Percentiles rank a stretch among this genome's conserved stretches.
Evolutionary conservation across 2,888 invertebrate genomes (phyloP).

Genomic region (Campoplex capitator): DNA sequence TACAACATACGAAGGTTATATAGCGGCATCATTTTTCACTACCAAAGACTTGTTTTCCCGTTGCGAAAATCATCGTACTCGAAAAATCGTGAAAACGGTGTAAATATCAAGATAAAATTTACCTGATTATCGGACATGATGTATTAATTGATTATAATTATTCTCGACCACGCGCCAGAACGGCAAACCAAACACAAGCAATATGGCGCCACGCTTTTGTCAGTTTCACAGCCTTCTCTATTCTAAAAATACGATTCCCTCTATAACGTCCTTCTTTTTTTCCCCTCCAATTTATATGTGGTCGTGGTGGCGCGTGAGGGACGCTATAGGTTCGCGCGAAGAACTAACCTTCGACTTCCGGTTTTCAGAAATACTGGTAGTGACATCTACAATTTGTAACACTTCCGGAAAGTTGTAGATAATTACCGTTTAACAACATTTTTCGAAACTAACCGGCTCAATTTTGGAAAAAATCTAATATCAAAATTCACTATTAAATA

Average conservation of each 20-base stretch:
- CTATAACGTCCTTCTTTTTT: conserved; percentile 54
- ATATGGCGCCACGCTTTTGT: conserved; percentile 84
- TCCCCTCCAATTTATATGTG: conserved; percentile 1
- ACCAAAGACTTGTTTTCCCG: neutral
- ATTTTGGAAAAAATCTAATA: neutral
- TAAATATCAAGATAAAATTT: conserved; percentile 62
- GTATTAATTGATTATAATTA: conserved; percentile 76
- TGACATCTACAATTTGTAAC: conserved; percentile 27
- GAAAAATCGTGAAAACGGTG: neutral
- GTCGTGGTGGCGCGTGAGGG: conserved; percentile 1
- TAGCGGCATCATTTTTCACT: conserved; percentile 62
- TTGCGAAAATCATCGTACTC: neutral
- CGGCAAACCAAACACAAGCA: conserved; percentile 84
- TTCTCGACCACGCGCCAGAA: conserved; percentile 83
- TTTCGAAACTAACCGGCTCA: neutral
- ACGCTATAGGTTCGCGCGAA: conserved; percentile 43
- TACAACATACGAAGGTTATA: conserved; percentile 79
- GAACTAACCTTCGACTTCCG: conserved; percentile 35
- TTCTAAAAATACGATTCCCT: conserved; percentile 65
- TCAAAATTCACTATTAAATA: neutral
- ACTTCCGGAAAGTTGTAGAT: conserved; percentile 22
- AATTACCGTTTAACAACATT: conserved; percentile 2
- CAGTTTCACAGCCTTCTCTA: conserved; percentile 75
- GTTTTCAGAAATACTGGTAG: neutral
- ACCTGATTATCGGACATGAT: conserved; percentile 84